Percentiles rank a stretch among this genome's conserved stretches.
phyloP scores from a whole-genome alignment of 2,888 invertebrate species.

The Mesoligia furuncula region DNA sequence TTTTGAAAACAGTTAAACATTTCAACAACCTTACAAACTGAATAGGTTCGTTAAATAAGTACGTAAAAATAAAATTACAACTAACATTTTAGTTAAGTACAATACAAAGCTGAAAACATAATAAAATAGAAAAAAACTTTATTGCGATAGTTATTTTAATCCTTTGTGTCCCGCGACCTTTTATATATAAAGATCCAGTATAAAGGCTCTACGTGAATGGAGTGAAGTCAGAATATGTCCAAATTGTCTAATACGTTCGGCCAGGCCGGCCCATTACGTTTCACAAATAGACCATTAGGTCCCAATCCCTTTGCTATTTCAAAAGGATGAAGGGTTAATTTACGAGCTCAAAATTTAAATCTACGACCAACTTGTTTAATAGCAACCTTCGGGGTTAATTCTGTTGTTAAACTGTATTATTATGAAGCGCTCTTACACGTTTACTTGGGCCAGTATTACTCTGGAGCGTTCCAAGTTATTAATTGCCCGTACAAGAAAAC shows the following conservation, averaged over 20 bases:
- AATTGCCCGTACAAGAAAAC: conserved; percentile 66
- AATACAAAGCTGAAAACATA: conserved; percentile 44
- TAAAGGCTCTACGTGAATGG: conserved; percentile 80
- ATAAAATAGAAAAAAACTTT: conserved; percentile 57
- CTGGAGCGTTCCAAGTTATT: conserved; percentile 63
- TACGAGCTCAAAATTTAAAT: conserved; percentile 90
- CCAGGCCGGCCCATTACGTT: conserved; percentile 87
- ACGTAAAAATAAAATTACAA: conserved; percentile 27
- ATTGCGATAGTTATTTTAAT: conserved; percentile 66
- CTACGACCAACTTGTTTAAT: conserved; percentile 89
- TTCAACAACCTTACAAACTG: conserved; percentile 22
- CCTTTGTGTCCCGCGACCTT: conserved; percentile 63
- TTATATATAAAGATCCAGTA: conserved; percentile 72
- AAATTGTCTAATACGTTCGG: conserved; percentile 88
- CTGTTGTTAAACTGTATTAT: conserved; percentile 86
- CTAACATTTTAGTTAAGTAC: conserved; percentile 40
- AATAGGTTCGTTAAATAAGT: conserved; percentile 29
- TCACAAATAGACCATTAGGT: conserved; percentile 90
- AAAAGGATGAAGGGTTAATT: conserved; percentile 90
- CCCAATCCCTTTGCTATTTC: conserved; percentile 90
- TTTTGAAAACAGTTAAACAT: conserved; percentile 4
- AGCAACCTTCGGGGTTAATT: conserved; percentile 86
- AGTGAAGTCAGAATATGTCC: conserved; percentile 85
- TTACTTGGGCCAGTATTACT: conserved; percentile 67
- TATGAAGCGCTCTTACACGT: conserved; percentile 78